These are phyloP conservation scores for Cebidichthys violaceus DNA, from an alignment of 2,113 vertebrate species.

Conservation along the genomic window DNA sequence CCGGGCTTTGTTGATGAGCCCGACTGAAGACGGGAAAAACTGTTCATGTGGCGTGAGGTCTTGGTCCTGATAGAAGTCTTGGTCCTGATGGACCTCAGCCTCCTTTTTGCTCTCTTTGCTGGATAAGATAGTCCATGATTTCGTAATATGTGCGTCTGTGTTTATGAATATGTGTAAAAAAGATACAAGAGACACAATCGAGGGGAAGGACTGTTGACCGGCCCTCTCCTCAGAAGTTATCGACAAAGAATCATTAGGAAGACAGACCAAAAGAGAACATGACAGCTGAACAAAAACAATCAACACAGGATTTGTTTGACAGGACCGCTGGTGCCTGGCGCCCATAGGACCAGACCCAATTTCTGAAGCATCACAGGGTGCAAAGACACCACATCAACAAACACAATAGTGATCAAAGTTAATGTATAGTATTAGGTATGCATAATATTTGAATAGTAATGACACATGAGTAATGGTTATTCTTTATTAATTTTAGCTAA, in stretches of 20 bases:
- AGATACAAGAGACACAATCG: not conserved
- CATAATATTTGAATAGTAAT: slow-evolving; percentile 34
- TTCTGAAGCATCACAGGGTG: slow-evolving; percentile 37
- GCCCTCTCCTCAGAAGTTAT: not conserved
- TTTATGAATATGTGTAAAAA: not conserved
- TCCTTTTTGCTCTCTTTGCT: not conserved
- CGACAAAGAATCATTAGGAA: not conserved
- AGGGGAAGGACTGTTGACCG: not conserved
- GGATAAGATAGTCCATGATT: not conserved
- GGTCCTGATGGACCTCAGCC: no score
- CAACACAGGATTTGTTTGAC: slow-evolving; percentile 72
- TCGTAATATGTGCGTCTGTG: not conserved
- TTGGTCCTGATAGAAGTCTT: no score
- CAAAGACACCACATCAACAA: slow-evolving; percentile 39
- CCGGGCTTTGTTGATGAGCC: no score
- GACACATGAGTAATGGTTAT: not conserved
- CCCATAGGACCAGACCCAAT: slow-evolving; percentile 54
- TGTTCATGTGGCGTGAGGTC: no score
- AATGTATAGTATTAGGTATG: slow-evolving; percentile 40
- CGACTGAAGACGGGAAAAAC: no score
- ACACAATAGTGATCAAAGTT: slow-evolving; percentile 36
- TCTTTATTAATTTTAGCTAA: not conserved
- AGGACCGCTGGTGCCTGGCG: slow-evolving; percentile 53
- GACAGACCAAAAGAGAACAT: slow-evolving; percentile 3
- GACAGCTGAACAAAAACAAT: slow-evolving; percentile 66